phyloP scores from a whole-genome alignment of 1,140 invertebrate genomes.

The Trypoxylus dichotomus region DNA sequence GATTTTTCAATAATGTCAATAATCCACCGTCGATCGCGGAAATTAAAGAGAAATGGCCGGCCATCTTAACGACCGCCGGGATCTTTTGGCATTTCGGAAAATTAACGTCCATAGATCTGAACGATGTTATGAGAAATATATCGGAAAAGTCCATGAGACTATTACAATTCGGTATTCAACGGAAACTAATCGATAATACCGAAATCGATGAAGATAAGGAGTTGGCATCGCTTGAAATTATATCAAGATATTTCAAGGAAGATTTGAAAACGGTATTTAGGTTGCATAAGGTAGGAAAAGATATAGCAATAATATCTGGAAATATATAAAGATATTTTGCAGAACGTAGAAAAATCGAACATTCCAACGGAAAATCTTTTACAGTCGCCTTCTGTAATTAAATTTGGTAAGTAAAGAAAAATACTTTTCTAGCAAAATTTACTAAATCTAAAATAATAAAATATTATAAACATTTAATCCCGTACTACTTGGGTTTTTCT shows the following conservation, averaged over 20 bases:
- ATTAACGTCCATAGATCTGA: not conserved
- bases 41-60: conserved; percentile 1
- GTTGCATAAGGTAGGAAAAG: not conserved
- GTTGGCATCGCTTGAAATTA: not conserved
- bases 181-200: not conserved
- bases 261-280: not conserved
- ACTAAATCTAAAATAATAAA: too few relatives aligned
- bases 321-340: not conserved
- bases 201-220: not conserved
- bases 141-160: not conserved
- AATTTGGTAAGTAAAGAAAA: conserved; percentile 8
- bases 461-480: too few relatives aligned
- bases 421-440: too few relatives aligned
- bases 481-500: not conserved
- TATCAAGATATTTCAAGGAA: conserved; percentile 6
- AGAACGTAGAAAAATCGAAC: not conserved
- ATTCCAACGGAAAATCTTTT: not conserved
- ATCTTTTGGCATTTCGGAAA: conserved; percentile 9
- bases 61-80: not conserved
- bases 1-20: not conserved
- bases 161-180: not conserved
- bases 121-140: not conserved
- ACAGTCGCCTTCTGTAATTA: not conserved
- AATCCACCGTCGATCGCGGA: not conserved
- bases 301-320: too few relatives aligned